phyloP scores from a whole-genome alignment of 2,888 invertebrate species.

The Perithous albicinctus region DNA sequence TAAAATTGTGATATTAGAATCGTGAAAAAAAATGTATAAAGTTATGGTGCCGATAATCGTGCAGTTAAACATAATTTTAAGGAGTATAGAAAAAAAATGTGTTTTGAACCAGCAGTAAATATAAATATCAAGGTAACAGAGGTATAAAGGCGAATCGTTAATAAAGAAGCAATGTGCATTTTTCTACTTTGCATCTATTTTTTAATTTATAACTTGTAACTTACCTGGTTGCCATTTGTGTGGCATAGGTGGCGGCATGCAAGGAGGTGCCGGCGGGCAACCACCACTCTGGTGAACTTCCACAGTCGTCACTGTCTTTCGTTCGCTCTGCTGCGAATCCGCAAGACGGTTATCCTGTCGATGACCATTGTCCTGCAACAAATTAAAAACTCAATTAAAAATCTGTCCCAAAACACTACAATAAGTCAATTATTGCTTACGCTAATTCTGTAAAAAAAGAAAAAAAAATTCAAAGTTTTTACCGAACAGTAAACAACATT shows the following conservation, averaged over 20 bases:
- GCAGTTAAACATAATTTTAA: background rate
- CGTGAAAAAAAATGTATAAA: background rate
- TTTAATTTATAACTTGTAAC: too few species aligned
- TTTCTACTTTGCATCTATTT: background rate
- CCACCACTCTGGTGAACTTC: constrained; percentile 88
- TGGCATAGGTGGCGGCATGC: constrained; percentile 80
- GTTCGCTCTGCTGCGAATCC: constrained; percentile 85
- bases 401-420: background rate
- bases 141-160: background rate
- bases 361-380: constrained; percentile 77
- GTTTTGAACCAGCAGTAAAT: background rate
- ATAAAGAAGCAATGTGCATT: background rate
- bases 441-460: too few species aligned
- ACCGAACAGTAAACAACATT: background rate
- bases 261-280: constrained; percentile 82
- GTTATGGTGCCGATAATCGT: background rate
- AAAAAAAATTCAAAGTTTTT: background rate
- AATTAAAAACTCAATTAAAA: background rate
- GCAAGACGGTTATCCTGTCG: constrained; percentile 74
- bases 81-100: background rate
- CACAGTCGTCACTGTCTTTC: constrained; percentile 88
- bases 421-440: background rate
- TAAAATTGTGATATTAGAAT: background rate
- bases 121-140: background rate
- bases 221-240: constrained; percentile 82